These are phyloP conservation scores for Julus scandinavius DNA, from an alignment of 2,888 invertebrate species.

Conservation along the genomic window DNA sequence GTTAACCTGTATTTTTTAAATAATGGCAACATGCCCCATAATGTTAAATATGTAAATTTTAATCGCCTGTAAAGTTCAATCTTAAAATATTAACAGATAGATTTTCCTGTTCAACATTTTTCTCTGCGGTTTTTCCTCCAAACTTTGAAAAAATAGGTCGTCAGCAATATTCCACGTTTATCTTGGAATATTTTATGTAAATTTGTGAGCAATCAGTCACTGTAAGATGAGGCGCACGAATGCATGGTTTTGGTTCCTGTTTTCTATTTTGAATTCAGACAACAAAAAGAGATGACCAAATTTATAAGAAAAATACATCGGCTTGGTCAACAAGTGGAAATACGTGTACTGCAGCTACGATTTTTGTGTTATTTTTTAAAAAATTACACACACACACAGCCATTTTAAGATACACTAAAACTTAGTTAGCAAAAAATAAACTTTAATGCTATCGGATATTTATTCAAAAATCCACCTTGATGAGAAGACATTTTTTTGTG, in stretches of 20 bases:
- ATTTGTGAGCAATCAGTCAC: background rate
- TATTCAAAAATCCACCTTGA: background rate
- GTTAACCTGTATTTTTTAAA: too few species aligned
- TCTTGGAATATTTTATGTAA: slow-evolving; percentile 31
- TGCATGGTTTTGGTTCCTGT: background rate
- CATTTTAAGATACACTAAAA: background rate
- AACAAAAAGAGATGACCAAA: background rate
- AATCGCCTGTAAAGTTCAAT: slow-evolving; percentile 22
- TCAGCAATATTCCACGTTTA: background rate
- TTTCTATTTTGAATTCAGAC: background rate
- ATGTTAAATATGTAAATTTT: slow-evolving; percentile 20
- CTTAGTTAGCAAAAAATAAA: background rate
- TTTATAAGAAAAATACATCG: background rate
- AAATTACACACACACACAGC: background rate
- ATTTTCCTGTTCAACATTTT: background rate
- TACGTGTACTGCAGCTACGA: background rate
- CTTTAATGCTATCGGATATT: background rate
- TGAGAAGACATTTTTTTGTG: background rate
- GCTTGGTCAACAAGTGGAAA: background rate
- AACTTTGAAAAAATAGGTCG: background rate
- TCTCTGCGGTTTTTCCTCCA: background rate
- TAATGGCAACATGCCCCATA: background rate
- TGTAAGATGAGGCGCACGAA: background rate
- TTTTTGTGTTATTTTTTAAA: background rate
- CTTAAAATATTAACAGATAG: background rate